Base-by-base conservation (phyloP, 2,888 invertebrate genomes). In the Noctua janthina region DNA sequence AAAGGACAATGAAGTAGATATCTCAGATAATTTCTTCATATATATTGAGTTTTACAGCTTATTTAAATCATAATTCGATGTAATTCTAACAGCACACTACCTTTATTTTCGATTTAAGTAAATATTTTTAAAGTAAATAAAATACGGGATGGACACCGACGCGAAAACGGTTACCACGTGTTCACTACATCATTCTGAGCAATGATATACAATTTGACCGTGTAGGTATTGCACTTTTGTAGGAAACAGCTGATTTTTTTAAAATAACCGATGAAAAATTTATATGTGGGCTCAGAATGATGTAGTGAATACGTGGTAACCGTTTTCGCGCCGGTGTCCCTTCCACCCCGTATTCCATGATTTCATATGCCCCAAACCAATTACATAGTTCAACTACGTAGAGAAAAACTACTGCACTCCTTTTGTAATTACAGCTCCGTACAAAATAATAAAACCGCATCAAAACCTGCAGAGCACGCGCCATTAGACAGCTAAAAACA, bases 401-500 rank as follows among this genome's bases (percentile, higher is more conserved):
- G 35, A 83, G 35, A 71, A 39, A 67, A 66, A 64, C 64, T 23
- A 69, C 49, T 5, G n/a, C 17, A 62, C 17, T 54, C 17, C 35
- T 51, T 69, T 64, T n/a, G 20, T 73, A 78, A 82, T 74, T 79
- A 84, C 64, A 59, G 70, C 71, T 46, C 13, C n/a, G 43, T 59
- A 67, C 69, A 76, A 64, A 75, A 77, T 69, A 83, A 76, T 77
- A 79, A 71, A 76, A 82, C 71, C 71, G 71, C 73, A 75, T 78
- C 79, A 88, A 79, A 84, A 81, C 71, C 77, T 86, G 77, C 77
- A 68, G 68, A 84, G 64, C 23, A 78, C 75, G 73, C 76, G 75
- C 81, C 83, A 84, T 83, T 86, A 81, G 82, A 86, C 84, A 88
- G 88, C 79, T 83, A 89, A 88, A 88, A 91, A 89, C 89, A 92